Evolutionary conservation across 2,888 invertebrate genomes (phyloP).

Genomic region (Eristalinus sepulchralis): DNA sequence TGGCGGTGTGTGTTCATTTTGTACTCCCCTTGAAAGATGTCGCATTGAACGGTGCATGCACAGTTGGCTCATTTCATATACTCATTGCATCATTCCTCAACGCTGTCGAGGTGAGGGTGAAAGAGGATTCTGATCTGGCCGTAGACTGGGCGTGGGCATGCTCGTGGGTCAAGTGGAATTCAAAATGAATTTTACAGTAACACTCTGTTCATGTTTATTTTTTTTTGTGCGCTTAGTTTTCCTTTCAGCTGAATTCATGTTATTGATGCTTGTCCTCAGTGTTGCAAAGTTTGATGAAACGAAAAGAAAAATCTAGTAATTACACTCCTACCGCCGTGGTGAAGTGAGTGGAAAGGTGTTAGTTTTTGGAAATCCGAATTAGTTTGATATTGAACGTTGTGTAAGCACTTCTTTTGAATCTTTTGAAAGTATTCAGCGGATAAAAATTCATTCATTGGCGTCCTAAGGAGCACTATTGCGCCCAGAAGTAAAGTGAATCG

Average conservation of each 20-base stretch:
- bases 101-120: not conserved
- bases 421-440: too few relatives aligned
- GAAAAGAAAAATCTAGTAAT: too few relatives aligned
- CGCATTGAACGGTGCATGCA: not conserved
- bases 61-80: not conserved
- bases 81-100: not conserved
- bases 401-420: too few relatives aligned
- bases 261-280: not conserved
- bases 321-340: too few relatives aligned
- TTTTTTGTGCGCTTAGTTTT: not conserved
- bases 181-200: not conserved
- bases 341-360: too few relatives aligned
- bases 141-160: not conserved
- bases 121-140: not conserved
- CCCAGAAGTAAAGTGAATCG: too few relatives aligned
- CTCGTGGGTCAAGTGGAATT: not conserved
- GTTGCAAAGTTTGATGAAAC: too few relatives aligned
- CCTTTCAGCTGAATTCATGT: not conserved
- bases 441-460: too few relatives aligned
- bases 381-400: too few relatives aligned
- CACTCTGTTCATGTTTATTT: not conserved
- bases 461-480: too few relatives aligned
- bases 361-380: too few relatives aligned
- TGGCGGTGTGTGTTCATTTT: not conserved
- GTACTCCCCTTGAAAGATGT: not conserved